Conservation (phyloP, 2,113 vertebrate genomes). For the Oncorhynchus mykiss region DNA sequence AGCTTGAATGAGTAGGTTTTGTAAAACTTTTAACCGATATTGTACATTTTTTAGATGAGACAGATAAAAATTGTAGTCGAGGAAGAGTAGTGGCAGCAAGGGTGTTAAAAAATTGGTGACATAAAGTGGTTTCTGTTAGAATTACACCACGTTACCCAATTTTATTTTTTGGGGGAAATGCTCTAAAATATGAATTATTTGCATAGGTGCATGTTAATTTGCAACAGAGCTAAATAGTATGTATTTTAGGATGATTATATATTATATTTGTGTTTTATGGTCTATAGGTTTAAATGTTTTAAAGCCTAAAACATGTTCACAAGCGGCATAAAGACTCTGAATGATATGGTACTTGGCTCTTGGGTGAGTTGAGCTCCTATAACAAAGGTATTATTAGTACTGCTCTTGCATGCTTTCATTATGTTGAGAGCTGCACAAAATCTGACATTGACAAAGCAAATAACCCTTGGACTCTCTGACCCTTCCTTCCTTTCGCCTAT, state of each 20-base stretch:
- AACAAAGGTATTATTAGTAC: constrained; percentile 43
- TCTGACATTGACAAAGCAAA: constrained; percentile 15
- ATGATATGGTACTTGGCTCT: constrained; percentile 70
- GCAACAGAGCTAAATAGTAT: no score
- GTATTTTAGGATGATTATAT: constrained; percentile 30
- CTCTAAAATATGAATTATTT: no score
- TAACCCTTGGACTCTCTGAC: constrained; percentile 30
- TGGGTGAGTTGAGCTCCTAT: constrained; percentile 58
- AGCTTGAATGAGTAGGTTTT: no score
- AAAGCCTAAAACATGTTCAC: constrained; percentile 72
- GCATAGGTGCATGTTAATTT: no score
- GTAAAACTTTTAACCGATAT: no score
- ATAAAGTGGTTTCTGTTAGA: no score
- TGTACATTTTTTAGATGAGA: no score
- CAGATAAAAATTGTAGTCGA: no score
- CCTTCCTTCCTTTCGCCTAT: constrained; percentile 27
- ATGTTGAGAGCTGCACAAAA: constrained; percentile 61
- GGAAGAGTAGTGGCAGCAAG: no score
- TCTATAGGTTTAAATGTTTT: constrained; percentile 65
- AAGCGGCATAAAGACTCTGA: constrained; percentile 74
- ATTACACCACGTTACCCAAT: no score
- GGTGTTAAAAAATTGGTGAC: no score
- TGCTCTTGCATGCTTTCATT: constrained; percentile 60
- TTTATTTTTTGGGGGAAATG: no score
- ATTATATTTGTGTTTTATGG: constrained; percentile 63